phyloP scores from a whole-genome alignment of 2,888 invertebrate species.

The Stictocephala bisonia region DNA sequence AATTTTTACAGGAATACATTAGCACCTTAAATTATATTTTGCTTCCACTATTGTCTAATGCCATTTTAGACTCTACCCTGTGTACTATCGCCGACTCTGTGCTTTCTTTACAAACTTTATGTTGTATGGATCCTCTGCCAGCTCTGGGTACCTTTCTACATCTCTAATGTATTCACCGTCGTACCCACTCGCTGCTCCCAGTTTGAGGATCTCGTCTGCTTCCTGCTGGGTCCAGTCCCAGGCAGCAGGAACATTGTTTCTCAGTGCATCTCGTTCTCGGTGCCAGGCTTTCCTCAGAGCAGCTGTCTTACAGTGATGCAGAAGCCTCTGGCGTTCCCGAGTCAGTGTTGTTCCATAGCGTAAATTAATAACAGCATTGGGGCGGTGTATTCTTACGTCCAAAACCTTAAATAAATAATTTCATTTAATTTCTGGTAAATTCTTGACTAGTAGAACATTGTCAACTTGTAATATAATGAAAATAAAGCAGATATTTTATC shows the following conservation, averaged over 20 bases:
- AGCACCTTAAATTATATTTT: constrained; percentile 18
- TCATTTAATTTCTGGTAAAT: too few species aligned
- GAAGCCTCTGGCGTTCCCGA: constrained; percentile 86
- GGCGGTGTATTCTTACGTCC: constrained; percentile 91
- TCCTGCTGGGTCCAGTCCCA: constrained; percentile 88
- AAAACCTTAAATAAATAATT: constrained; percentile 65
- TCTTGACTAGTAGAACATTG: too few species aligned
- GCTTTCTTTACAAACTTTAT: constrained; percentile 85
- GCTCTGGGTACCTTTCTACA: constrained; percentile 88
- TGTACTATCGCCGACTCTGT: constrained; percentile 55
- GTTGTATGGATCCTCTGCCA: constrained; percentile 96
- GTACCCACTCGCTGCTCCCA: constrained; percentile 85
- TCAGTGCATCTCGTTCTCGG: constrained; percentile 86
- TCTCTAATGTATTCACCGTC: constrained; percentile 94
- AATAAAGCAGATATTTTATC: too few species aligned
- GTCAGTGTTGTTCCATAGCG: constrained; percentile 94
- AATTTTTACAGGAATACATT: neutral
- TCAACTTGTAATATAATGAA: too few species aligned
- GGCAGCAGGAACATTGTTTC: constrained; percentile 65
- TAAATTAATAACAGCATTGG: constrained; percentile 90
- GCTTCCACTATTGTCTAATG: constrained; percentile 39
- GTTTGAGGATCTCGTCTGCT: constrained; percentile 87
- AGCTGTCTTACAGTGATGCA: constrained; percentile 89
- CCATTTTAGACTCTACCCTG: constrained; percentile 40
- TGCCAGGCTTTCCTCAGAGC: constrained; percentile 95